Evolutionary conservation across 2,113 vertebrate species (phyloP), one percentile per base, ranked within the genome.

Genomic region (Catharus fuscescens): DNA sequence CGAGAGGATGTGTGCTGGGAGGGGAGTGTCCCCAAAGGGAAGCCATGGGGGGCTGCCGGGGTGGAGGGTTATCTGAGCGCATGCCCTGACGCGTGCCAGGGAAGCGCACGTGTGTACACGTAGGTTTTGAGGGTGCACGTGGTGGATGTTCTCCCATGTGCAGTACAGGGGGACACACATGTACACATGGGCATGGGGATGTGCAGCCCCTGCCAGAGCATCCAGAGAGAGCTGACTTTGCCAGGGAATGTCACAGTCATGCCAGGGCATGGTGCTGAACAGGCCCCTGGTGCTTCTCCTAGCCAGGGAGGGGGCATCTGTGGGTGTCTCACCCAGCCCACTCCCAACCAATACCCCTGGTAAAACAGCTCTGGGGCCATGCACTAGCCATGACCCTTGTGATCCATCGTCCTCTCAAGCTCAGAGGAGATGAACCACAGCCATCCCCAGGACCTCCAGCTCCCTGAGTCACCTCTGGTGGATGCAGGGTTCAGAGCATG

Each of bases 61-160:
- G 18, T 9, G 3, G 2, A 36, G 40, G 34, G 21, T 36, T 80
- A 84, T 54, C 40, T 12, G 16, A 32, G 52, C 0, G 0, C 4
- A 10, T 12, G 24, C 12, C 62, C 40, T 0, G 1, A 21, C 0
- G 0, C 0, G 4, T 36, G 77, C 40, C 16, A 16, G 5, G 76
- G 38, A 34, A 70, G 32, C 0, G 8, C 2, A 19, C 4, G 0
- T 23, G 61, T 12, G 36, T 2, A 13, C 25, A 8, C 0, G 1
- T 5, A 18, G 21, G 34, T 31, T 38, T 42, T 50, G 57, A 29
- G 47, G 21, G 62, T 13, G 44, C 64, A 32, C 0, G 5, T 31
- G 48, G 47, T 10, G 18, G 5, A 14, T 13, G 53, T 4, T 65
- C 2, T 19, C 34, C 23, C 0, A 0, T 25, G 42, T 47, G 53